Evolutionary conservation across 2,797 vertebrate genomes (phyloP), one percentile per base, ranked within the genome.

Genomic region (Siniperca scherzeri): DNA sequence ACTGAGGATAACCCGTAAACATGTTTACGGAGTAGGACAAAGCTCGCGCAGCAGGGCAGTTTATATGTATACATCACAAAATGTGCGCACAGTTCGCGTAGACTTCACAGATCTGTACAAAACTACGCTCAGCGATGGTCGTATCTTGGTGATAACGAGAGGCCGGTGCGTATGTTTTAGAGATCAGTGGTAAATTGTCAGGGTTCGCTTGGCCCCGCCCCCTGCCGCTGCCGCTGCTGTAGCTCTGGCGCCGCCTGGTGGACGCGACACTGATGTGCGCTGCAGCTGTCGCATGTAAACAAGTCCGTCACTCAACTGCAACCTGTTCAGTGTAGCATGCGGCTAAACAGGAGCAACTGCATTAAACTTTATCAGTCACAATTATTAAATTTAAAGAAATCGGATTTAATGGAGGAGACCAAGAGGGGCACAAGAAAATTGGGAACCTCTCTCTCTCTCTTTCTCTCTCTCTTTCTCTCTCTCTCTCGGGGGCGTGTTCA

Each of bases 91-190:
- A 1, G 14, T 17, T 25, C 4, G 13, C 1, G 1, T 7, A 9
- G 27, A 56, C 17, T n/a, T 66, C 17, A 17, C 13, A 70, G 50
- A 64, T 55, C 25, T 50, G 1, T 36, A 72, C 0, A 57, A 2
- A 1, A 3, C 11, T 0, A 13, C 0, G 3, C 8, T 11, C 5
- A 6, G 4, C 0, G 50, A 44, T 17, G 10, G n/a, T 1, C 42
- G 4, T 0, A 0, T 7, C 4, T 3, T 0, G 3, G 1, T 1
- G 16, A 0, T 2, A 0, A 0, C 2, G 0, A 0, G 1, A 52
- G 50, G 19, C 50, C 50, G 1, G 6, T 48, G 40, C 83, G 3
- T 0, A 57, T 82, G 50, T 2, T 81, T 22, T 91, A 69, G 1
- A 73, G 64, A 87, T 91, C 89, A 11, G 69, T 4, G 22, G 3